Percentiles rank a stretch among this genome's conserved stretches.
Evolutionary conservation across 2,888 invertebrate species (phyloP).

Genomic region (Mythimna impura): DNA sequence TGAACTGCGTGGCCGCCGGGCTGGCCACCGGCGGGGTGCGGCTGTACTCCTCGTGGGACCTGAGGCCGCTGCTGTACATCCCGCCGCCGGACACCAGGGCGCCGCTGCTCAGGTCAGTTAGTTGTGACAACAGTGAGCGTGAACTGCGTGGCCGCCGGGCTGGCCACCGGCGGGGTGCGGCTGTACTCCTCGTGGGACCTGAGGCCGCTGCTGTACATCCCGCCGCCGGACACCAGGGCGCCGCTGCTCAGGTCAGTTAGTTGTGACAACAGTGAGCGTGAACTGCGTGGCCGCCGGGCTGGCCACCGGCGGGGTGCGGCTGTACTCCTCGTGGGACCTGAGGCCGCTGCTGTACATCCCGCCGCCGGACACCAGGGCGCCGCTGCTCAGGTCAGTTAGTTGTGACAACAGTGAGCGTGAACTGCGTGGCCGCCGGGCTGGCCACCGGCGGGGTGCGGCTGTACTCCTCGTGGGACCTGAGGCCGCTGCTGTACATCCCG

Average conservation of each 20-base stretch:
- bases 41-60: constrained; percentile 95
- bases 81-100: constrained; percentile 60
- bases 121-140: rapidly evolving
- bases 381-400: constrained; percentile 63
- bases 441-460: constrained; percentile 94
- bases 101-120: constrained; percentile 23
- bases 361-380: constrained; percentile 59
- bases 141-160: constrained; percentile 89
- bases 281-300: constrained; percentile 96
- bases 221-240: constrained; percentile 58
- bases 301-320: constrained; percentile 93
- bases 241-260: constrained; percentile 24
- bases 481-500: constrained; percentile 91
- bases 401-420: constrained; percentile 91
- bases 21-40: constrained; percentile 94
- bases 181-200: constrained; percentile 96
- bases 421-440: constrained; percentile 95
- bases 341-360: constrained; percentile 92
- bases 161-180: constrained; percentile 93
- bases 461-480: constrained; percentile 96
- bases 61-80: constrained; percentile 92
- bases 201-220: constrained; percentile 91
- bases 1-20: constrained; percentile 87
- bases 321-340: constrained; percentile 96
- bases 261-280: constrained; percentile 61